Percentiles rank a stretch among this genome's conserved stretches.
These are phyloP conservation scores for Uria lomvia DNA, from an alignment of 2,113 vertebrate genomes.

Conservation along the genomic window DNA sequence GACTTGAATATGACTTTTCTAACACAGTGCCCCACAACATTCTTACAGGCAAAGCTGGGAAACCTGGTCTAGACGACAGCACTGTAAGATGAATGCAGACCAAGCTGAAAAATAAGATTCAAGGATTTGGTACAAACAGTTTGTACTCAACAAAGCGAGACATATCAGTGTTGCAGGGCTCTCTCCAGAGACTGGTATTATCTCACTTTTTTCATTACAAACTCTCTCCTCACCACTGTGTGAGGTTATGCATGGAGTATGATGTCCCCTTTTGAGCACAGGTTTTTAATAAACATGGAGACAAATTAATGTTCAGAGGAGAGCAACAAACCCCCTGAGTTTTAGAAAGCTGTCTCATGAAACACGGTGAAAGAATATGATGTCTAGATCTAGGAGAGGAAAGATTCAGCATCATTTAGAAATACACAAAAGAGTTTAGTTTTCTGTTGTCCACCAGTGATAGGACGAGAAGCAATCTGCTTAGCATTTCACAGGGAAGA, in stretches of 20 bases:
- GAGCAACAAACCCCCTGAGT: neutral
- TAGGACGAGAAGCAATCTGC: neutral
- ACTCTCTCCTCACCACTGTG: neutral
- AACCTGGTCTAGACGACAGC: neutral
- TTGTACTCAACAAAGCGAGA: neutral
- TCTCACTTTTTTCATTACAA: neutral
- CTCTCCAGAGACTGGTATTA: neutral
- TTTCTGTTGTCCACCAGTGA: neutral
- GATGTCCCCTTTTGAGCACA: neutral
- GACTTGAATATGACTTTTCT: neutral
- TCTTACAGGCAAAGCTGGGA: neutral
- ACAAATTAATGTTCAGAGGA: neutral
- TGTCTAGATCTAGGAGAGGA: neutral
- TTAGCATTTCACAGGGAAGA: neutral
- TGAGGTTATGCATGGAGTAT: neutral
- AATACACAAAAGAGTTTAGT: neutral
- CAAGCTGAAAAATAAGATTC: neutral
- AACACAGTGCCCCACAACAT: neutral
- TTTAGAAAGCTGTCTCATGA: neutral
- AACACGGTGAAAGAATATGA: neutral
- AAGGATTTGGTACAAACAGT: neutral
- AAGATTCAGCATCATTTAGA: neutral
- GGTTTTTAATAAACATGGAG: neutral
- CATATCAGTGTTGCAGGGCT: neutral
- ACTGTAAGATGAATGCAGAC: neutral